phyloP scores from a whole-genome alignment of 2,113 vertebrate species.

The Mobula hypostoma region DNA sequence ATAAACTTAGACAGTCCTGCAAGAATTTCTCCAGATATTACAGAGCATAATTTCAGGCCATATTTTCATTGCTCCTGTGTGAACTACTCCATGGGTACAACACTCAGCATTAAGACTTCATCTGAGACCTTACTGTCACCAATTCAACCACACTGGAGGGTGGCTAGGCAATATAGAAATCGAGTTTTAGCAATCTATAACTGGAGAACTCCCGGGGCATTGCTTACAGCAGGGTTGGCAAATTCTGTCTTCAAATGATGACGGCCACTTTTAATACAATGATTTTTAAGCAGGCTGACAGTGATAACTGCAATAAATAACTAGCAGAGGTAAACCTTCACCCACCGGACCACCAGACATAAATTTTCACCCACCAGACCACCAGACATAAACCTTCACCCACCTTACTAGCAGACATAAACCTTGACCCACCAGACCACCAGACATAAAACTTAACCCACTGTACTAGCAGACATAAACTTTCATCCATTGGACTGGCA shows the following conservation, averaged over 20 bases:
- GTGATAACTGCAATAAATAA: neutral
- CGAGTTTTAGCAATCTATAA: neutral
- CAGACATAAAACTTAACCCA: neutral
- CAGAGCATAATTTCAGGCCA: neutral
- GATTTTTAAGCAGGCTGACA: neutral
- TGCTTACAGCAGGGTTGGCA: neutral
- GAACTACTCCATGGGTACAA: neutral
- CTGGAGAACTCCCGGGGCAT: neutral
- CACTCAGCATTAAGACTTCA: neutral
- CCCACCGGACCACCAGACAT: neutral
- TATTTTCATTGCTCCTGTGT: neutral
- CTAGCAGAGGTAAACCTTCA: neutral
- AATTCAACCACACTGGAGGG: neutral
- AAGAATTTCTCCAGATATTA: neutral
- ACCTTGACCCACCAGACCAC: neutral
- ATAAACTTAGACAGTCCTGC: neutral
- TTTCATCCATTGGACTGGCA: neutral
- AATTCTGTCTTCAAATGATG: neutral
- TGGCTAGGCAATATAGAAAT: neutral
- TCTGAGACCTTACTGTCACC: neutral
- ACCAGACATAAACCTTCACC: too few species aligned
- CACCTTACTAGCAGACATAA: neutral
- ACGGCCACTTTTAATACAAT: neutral
- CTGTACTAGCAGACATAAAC: neutral
- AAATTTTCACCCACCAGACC: neutral